phyloP scores from a whole-genome alignment of 1,140 invertebrate genomes.

The Leptinotarsa defecta region DNA sequence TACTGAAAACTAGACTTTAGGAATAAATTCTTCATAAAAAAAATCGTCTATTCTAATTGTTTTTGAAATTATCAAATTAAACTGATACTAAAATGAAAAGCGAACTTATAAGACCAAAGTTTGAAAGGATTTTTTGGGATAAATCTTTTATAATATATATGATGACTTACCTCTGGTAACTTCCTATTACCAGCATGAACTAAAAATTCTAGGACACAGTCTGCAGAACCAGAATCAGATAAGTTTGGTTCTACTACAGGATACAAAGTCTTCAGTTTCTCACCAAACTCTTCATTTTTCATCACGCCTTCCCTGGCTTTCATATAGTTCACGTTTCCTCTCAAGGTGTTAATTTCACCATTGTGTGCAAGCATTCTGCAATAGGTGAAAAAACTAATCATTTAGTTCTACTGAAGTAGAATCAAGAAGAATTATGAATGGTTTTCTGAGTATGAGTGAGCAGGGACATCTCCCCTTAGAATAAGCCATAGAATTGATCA shows the following conservation, averaged over 20 bases:
- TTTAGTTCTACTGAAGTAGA: no score
- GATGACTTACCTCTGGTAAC: constrained; percentile 77
- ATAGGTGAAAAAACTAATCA: neutral
- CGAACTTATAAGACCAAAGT: no score
- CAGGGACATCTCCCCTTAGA: no score
- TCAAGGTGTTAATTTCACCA: constrained; percentile 98
- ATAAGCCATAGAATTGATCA: no score
- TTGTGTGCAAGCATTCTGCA: constrained; percentile 93
- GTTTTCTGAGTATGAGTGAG: no score
- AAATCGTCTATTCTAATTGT: no score
- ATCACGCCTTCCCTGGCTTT: constrained; percentile 98
- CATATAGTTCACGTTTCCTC: constrained; percentile 98
- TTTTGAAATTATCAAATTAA: no score
- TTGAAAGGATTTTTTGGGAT: no score
- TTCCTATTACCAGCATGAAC: constrained; percentile 88
- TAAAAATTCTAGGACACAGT: constrained; percentile 97
- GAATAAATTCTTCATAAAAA: no score
- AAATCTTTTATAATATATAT: neutral
- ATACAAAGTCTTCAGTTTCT: constrained; percentile 82
- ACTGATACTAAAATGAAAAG: no score
- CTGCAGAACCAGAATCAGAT: constrained; percentile 95
- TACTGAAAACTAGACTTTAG: no score
- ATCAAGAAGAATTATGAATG: no score
- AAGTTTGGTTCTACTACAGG: constrained; percentile 97
- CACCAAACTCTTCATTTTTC: constrained; percentile 82